Evolutionary conservation across 2,113 vertebrate species (phyloP), one percentile per base, ranked within the genome.

Genomic region (Pholis gunnellus): DNA sequence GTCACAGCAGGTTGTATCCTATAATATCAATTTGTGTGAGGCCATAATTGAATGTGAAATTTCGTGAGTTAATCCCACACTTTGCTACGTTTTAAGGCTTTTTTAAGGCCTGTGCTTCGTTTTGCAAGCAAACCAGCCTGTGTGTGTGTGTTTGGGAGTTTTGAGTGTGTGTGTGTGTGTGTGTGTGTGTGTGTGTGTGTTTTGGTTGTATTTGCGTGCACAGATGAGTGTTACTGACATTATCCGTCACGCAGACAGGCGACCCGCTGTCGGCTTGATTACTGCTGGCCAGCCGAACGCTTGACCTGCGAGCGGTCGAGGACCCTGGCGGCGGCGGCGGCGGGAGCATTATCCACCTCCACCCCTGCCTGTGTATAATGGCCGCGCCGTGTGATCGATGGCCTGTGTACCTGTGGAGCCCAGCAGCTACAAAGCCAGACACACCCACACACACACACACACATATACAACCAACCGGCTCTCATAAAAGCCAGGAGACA

Each of bases 361-460:
- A 84, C 87, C 87, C 79, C 89, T 81, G 88, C 88, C 85, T 89
- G 87, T 81, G 90, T 93, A 70, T 93, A 87, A 93, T 86, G 89
- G 89, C 83, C 72, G 52, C 88, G 9, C 82, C 31, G 81, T 82
- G 87, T 93, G 93, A 94, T 94, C 85, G 88, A 93, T 94, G 92
- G 89, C 85, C 89, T 88, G 88, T 84, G 87, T 88, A 93, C 92
- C 89, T 93, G 91, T 90, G 90, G 86, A 91, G 88, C 87, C 78
- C 84, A 68, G 87, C 85, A 78, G 86, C 85, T 57, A 76, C 76
- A 83, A 61, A 84, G 44, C 72, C 72, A 69, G 70, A 42, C 81
- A 75, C 36, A 78, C 74, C 80, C 77, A 56, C 75, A 71, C 78
- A 61, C 31, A 63, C 64, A 63, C 73, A 66, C 75, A 59, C 71